Evolutionary conservation across 2,888 invertebrate species (phyloP).

Genomic region (Cantharis flavilabris): DNA sequence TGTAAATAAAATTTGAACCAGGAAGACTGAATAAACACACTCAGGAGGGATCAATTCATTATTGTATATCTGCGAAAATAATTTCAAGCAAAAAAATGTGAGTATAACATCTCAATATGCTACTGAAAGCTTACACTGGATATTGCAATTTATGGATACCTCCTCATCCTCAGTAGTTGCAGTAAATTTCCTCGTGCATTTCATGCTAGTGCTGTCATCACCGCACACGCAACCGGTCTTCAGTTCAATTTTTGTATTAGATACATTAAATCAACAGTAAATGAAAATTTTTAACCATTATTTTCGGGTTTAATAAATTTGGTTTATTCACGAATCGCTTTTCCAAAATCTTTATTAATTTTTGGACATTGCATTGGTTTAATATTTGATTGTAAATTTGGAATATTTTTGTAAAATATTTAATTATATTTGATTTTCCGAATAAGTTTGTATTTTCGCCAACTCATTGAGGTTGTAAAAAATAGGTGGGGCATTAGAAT

Average conservation of each 20-base stretch:
- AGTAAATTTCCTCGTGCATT: neutral
- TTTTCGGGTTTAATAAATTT: no score
- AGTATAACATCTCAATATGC: neutral
- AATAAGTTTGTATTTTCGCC: no score
- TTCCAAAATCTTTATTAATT: no score
- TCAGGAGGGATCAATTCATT: neutral
- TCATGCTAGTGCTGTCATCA: neutral
- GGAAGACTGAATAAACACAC: no score
- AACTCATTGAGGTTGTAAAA: no score
- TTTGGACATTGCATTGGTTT: no score
- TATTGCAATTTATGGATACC: neutral
- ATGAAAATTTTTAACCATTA: neutral
- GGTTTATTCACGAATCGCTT: no score
- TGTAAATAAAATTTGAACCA: no score
- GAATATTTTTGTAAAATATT: no score
- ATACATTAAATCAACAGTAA: neutral
- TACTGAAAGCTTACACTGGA: neutral
- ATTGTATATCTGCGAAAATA: neutral
- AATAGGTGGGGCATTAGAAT: no score
- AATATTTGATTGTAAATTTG: no score
- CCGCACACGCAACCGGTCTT: neutral
- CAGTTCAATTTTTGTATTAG: neutral
- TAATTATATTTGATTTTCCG: no score
- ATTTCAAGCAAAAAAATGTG: neutral
- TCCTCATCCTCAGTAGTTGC: neutral